Conservation (phyloP, 2,113 vertebrate species). For the Cyprinodon tularosa region DNA sequence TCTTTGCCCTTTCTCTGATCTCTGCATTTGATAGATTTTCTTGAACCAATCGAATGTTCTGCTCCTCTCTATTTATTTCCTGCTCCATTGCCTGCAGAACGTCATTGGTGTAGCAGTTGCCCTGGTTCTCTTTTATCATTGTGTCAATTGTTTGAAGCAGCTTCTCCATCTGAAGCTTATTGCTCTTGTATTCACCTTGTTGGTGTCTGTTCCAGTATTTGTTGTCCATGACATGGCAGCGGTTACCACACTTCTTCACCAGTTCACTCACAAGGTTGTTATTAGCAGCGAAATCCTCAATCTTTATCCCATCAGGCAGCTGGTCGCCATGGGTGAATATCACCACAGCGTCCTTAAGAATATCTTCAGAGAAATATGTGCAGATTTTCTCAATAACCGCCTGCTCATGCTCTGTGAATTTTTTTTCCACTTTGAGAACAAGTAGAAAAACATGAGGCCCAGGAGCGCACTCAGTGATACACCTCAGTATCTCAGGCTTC, state of each 20-base stretch:
- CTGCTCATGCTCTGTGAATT: slow-evolving; percentile 29
- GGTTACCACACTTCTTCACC: slow-evolving; percentile 23
- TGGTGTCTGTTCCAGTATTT: slow-evolving; percentile 22
- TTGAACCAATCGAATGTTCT: background rate
- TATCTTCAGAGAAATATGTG: slow-evolving; percentile 24
- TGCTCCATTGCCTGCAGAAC: background rate
- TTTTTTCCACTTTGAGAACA: slow-evolving; percentile 15
- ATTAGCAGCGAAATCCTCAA: slow-evolving; percentile 9
- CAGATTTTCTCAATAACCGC: background rate
- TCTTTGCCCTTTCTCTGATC: slow-evolving; percentile 58
- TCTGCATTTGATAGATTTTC: background rate
- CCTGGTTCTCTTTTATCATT: background rate
- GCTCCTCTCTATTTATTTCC: background rate
- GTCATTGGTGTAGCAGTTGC: slow-evolving; percentile 35
- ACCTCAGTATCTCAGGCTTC: slow-evolving; percentile 2
- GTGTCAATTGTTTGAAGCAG: background rate
- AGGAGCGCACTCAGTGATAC: slow-evolving; percentile 3
- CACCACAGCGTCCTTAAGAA: background rate
- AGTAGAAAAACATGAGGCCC: slow-evolving; percentile 22
- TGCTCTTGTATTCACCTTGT: background rate
- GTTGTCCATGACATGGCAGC: slow-evolving; percentile 35
- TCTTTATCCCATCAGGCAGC: background rate
- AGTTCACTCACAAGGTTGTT: slow-evolving; percentile 2
- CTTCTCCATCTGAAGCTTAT: background rate
- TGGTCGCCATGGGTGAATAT: slow-evolving; percentile 18